Evolutionary conservation across 2,797 vertebrate genomes (phyloP), one percentile per base, ranked within the genome.

Genomic region (Orientallactaga sibirica): DNA sequence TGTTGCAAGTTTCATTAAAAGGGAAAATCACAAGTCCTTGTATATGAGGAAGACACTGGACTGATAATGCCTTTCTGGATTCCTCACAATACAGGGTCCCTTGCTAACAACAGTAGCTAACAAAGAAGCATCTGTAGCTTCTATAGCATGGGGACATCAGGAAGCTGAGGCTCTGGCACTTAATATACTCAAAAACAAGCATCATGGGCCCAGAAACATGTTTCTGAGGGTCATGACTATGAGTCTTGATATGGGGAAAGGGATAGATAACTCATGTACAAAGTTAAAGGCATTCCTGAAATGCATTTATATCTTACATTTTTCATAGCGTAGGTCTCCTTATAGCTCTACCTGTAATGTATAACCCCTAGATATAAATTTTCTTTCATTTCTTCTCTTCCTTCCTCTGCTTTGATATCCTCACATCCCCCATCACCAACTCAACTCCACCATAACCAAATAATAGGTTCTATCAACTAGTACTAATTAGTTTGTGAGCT

Each of bases 1-100:
- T 73, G n/a, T 24, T 82, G 67, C 41, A 24, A 43, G 61, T 82
- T 94, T 94, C 86, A 94, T 52, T 84, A 76, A 82, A 37, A 94
- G 75, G 68, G 33, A 41, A 74, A 87, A 92, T 29, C 81, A 29
- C 1, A 78, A 66, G n/a, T 73, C 11, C 0, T 14, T 62, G n/a
- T 15, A 7, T 75, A 71, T 41, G 58, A 77, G 15, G 29, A 68
- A 52, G 62, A 10, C 22, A 67, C 0, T 18, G 4, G 2, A 52
- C 86, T n/a, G 55, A 16, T n/a, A 41, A 25, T 48, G 41, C 43
- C 66, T 83, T 71, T 61, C n/a, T 12, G 19, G 78, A 55, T 2
- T 43, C n/a, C n/a, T 77, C 58, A 27, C 24, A 24, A 16, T 18
- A 73, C 29, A 74, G 41, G 33, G 12, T 62, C 0, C 19, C 10